Conservation (phyloP, 2,888 invertebrate genomes). For the Brachynemurus nebulosus region DNA sequence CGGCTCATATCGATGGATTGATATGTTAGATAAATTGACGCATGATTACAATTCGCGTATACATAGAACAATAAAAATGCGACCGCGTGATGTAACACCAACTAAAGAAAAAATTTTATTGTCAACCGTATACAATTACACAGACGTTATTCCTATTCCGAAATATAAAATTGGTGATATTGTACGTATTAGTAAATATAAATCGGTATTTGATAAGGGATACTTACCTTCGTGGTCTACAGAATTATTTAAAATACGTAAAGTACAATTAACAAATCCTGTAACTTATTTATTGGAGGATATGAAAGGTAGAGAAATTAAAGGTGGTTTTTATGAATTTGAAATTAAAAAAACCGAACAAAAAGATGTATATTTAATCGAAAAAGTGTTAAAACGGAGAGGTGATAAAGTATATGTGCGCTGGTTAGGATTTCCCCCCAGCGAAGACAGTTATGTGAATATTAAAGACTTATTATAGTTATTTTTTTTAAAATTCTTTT, state of each 20-base stretch:
- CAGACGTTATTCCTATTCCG: neutral
- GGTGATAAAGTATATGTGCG: neutral
- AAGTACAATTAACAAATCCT: neutral
- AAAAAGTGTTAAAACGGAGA: neutral
- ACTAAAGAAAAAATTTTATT: neutral
- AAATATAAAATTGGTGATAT: neutral
- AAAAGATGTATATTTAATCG: neutral
- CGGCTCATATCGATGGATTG: constrained; percentile 21
- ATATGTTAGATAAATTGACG: constrained; percentile 18
- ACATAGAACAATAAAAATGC: constrained; percentile 1
- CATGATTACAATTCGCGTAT: neutral
- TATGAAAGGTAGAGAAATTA: neutral
- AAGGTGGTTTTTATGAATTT: neutral
- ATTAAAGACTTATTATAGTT: too few species aligned
- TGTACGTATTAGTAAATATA: neutral
- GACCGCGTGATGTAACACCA: neutral
- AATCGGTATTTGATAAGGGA: neutral
- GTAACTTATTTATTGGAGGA: neutral
- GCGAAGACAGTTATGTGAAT: too few species aligned
- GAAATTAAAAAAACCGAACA: neutral
- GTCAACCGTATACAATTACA: neutral
- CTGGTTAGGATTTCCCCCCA: neutral
- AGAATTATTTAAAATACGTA: neutral
- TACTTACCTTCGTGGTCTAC: neutral
- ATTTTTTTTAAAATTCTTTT: too few species aligned